Evolutionary conservation across 2,888 invertebrate genomes (phyloP), one percentile per base, ranked within the genome.

Genomic region (Ptychoptera albimana): DNA sequence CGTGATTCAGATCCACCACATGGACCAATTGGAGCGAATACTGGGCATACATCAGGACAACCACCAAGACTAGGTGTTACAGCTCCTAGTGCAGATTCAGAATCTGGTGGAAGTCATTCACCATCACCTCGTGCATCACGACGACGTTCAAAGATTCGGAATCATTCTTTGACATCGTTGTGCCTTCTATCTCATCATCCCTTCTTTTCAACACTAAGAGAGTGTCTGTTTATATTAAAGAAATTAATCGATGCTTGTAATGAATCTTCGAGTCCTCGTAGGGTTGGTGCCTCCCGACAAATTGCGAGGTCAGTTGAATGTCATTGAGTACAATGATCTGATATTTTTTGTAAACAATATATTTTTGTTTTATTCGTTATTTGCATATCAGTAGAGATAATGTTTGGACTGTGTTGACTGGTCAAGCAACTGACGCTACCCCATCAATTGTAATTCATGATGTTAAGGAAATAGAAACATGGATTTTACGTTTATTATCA

Each of bases 171-270:
- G 53, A 98, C 98, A 35, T 96, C 97, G 41, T 71, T 99, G 46
- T 99, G 98, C 69, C 78, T 99, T 53, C 75, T 99, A 46, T 96
- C 96, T 49, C 98, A 99, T 73, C 97, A 99, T 72, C 96, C 97
- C 34, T 98, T 99, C 70, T 94, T 98, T 69, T 86, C 96, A 50
- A 92, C 88, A 58, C 98, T 98, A 71, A 85, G 98, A 52, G 93
- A 97, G 72, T 93, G 96, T 71, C 78, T 99, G 55, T 88, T 87
- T 69, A 84, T 94, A 55, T 73, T 99, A 57, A 89, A 93, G 67
- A 87, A 87, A 60, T 72, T 99, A 52, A 93, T 99, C 56, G 96
- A 97, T 68, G 92, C 94, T 47, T 96, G 96, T 68, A 94, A 97
- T 69, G 92, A 93, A 69, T 85, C 88, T 57, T 83, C 85, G 50